These are phyloP conservation scores for Mormoops blainvillei DNA, from an alignment of 2,113 vertebrate species.

Conservation along the genomic window DNA sequence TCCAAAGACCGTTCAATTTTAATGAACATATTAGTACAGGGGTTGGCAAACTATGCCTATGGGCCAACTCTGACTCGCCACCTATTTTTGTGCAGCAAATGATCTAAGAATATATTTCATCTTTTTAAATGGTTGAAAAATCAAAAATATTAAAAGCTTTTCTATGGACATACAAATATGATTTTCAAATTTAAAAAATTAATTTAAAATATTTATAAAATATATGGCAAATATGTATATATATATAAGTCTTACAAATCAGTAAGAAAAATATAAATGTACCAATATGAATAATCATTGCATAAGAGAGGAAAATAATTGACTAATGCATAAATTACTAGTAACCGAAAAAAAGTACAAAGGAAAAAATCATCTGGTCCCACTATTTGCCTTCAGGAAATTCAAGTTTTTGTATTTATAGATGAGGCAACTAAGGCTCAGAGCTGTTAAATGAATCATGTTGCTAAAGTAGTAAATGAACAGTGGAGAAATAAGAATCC, in stretches of 20 bases:
- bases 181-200: neutral
- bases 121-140: neutral
- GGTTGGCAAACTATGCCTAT: neutral
- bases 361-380: neutral
- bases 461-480: neutral
- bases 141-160: neutral
- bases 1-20: neutral
- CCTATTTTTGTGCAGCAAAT: neutral
- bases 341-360: neutral
- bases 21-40: neutral
- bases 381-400: neutral
- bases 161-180: neutral
- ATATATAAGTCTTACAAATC: neutral
- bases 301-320: conserved; percentile 5
- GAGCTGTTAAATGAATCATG: neutral
- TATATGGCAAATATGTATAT: neutral
- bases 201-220: neutral
- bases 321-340: neutral
- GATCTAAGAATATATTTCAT: neutral
- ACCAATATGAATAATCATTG: neutral
- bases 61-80: neutral
- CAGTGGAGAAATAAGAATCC: neutral
- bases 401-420: neutral
- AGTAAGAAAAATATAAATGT: neutral
- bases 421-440: neutral